Evolutionary conservation across 2,797 vertebrate species (phyloP), one percentile per base, ranked within the genome.

Genomic region (Sebastes kiyomatsui): DNA sequence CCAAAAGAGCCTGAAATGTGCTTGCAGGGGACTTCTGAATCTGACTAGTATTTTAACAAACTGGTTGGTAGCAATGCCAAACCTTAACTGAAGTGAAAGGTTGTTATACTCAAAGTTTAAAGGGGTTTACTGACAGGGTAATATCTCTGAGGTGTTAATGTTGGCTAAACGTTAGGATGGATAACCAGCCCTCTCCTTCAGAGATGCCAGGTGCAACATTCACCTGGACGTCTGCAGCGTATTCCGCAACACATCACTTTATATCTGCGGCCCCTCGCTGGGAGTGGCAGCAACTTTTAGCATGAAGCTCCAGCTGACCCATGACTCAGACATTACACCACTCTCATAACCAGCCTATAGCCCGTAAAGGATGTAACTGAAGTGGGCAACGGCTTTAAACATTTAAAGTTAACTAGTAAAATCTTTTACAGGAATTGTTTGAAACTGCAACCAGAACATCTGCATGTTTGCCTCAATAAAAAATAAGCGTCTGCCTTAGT

Each of bases 1-100:
- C 60, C 67, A 74, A 81, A 70, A 46, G 83, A 74, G 75, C 55
- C 74, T 62, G 82, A 82, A 73, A 81, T 73, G 73, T 80, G 79
- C 67, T 83, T 88, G 89, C 83, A 93, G 79, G 54, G 49, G 79
- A 77, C 58, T 42, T 75, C 80, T 80, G 71, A 73, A 72, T 81
- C 58, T 49, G 60, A 76, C 42, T 76, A 60, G 33, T 49, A 60
- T 75, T 77, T 69, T 64, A 87, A 86, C 67, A 77, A 90, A 89
- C 90, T 67, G 75, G 79, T 28, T 79, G 65, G 79, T 20, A 71
- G 75, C 33, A 35, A 23, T 38, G 61, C 84, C 80, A 84, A 71
- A 49, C 67, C 7, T 30, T 16, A 75, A 35, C 49, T 22, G 13
- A 62, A 38, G 30, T 13, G 14, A 16, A n/a, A 70, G 22, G 49